Evolutionary conservation across 2,888 invertebrate species (phyloP).

Genomic region (Agrochola lychnidis): DNA sequence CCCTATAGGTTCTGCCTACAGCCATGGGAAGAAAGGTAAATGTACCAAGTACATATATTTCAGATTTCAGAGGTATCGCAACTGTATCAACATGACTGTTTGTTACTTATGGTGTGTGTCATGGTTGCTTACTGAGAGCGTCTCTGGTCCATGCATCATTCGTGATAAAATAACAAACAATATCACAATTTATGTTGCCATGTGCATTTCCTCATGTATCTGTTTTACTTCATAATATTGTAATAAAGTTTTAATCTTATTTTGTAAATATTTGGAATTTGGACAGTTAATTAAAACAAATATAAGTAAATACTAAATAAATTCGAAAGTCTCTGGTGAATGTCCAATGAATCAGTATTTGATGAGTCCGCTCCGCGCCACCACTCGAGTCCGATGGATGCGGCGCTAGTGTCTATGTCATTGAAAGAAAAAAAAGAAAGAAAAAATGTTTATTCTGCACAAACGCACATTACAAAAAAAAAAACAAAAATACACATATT

Average conservation of each 20-base stretch:
- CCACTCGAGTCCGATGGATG: no score
- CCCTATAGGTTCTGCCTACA: no score
- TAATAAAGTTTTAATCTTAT: constrained; percentile 36
- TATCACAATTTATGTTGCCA: constrained; percentile 53
- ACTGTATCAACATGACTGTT: constrained; percentile 21
- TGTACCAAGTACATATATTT: background rate
- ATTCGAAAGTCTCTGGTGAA: background rate
- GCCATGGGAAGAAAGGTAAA: no score
- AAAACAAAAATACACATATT: no score
- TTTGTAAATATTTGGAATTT: constrained; percentile 32
- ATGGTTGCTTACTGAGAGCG: constrained; percentile 20
- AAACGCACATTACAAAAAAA: no score
- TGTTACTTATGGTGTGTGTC: constrained; percentile 11
- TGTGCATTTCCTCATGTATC: constrained; percentile 52
- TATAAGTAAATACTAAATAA: background rate
- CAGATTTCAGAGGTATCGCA: constrained; percentile 10
- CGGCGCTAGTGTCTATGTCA: no score
- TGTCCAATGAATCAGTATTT: background rate
- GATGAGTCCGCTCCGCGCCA: no score
- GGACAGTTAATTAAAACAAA: background rate
- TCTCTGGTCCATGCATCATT: constrained; percentile 36
- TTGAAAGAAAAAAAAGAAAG: no score
- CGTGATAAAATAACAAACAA: constrained; percentile 51
- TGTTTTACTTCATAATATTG: constrained; percentile 50
- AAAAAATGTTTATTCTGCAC: no score